Evolutionary conservation across 1,140 invertebrate species (phyloP).

Genomic region (Temnothorax curvispinosus): DNA sequence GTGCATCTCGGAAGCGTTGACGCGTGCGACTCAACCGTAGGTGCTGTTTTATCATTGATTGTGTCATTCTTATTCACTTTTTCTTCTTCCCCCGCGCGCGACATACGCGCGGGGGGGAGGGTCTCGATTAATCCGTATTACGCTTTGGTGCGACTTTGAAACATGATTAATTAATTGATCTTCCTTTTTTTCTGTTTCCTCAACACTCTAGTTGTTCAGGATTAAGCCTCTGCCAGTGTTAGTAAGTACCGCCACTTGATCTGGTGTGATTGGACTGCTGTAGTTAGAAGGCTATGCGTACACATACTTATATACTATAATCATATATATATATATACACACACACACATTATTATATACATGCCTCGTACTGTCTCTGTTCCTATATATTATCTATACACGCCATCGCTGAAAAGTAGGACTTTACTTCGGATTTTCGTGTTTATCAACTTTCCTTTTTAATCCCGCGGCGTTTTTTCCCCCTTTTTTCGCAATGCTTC

Average conservation of each 20-base stretch:
- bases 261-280: constrained; percentile 87
- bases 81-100: constrained; percentile 26
- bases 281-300: constrained; percentile 86
- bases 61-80: constrained; percentile 38
- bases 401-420: constrained; percentile 63
- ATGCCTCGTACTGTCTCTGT: constrained; percentile 46
- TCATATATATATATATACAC: constrained; percentile 62
- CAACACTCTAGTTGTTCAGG: constrained; percentile 96
- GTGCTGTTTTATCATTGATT: constrained; percentile 63
- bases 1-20: constrained; percentile 76
- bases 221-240: constrained; percentile 98
- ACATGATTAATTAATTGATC: constrained; percentile 85
- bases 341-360: constrained; percentile 55
- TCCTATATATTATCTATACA: constrained; percentile 39
- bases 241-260: constrained; percentile 93
- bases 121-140: constrained; percentile 57
- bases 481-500: background rate
- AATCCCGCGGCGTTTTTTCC: background rate
- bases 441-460: constrained; percentile 36
- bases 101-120: constrained; percentile 14
- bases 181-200: constrained; percentile 88
- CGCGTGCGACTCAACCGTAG: constrained; percentile 69
- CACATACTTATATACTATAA: constrained; percentile 72
- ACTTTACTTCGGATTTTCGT: constrained; percentile 43
- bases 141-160: constrained; percentile 63